These are phyloP conservation scores for Eudyptes chrysolophus DNA, from an alignment of 2,113 vertebrate species.

Conservation along the genomic window DNA sequence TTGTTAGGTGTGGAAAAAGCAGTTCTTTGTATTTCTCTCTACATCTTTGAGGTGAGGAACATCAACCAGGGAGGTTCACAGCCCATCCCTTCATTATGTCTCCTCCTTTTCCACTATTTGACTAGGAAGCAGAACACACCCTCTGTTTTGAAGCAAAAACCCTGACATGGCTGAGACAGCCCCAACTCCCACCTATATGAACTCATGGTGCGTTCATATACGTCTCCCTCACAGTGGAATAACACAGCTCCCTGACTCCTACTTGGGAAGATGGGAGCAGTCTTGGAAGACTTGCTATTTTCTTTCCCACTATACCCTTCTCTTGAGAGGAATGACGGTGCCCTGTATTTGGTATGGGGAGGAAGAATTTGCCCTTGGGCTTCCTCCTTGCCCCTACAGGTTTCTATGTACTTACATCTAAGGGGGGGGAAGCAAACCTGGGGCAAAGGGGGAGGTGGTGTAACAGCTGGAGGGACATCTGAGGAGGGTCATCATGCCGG, in stretches of 20 bases:
- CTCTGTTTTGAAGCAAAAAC: background rate
- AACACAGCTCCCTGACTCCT: background rate
- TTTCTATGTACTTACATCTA: background rate
- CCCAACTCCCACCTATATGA: background rate
- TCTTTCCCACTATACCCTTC: background rate
- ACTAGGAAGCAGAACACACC: background rate
- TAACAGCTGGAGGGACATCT: background rate
- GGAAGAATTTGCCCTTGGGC: slow-evolving; percentile 17
- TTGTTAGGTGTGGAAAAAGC: background rate
- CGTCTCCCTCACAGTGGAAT: background rate
- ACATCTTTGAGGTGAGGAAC: background rate
- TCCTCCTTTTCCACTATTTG: background rate
- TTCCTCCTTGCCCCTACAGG: background rate
- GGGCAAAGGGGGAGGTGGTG: background rate
- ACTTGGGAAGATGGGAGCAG: background rate
- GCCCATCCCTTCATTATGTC: background rate
- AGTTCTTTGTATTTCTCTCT: background rate
- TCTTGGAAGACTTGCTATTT: background rate
- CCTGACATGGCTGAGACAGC: background rate
- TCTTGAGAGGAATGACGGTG: background rate
- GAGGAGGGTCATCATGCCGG: background rate
- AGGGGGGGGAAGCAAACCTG: background rate
- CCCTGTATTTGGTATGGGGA: background rate
- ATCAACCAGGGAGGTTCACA: background rate
- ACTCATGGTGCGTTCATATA: accelerated